Evolutionary conservation across 2,113 vertebrate species (phyloP), one percentile per base, ranked within the genome.

Genomic region (Diphyllodes magnificus): DNA sequence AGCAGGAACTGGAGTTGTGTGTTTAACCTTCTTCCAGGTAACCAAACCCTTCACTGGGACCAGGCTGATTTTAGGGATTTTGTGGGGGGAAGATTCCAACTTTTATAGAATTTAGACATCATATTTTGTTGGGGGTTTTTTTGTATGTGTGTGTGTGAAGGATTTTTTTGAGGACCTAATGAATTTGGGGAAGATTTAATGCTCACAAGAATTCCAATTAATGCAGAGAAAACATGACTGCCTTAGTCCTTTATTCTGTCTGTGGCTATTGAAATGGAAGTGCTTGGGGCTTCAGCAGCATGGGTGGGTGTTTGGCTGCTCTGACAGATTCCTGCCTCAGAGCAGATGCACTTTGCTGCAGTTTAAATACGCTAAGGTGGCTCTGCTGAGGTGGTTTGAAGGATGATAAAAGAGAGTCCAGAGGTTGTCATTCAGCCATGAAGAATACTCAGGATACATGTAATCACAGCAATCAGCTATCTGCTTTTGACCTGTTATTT

Each of bases 21-120:
- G 91, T 94, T 94, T 97, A 64, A 91, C 63, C 49, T 97, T 97
- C 27, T 96, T 95, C 71, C 98, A 98, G 98, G 98, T 98, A 98
- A 98, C 11, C 40, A 85, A 80, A 82, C 68, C 16, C 86, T 75
- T 88, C 93, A 54, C 35, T 86, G 51, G 39, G 63, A 82, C 40
- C 56, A 80, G 39, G 49, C 18, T 83, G 81, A 64, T 54, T 92
- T 66, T 82, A 40, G 54, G 40, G 44, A 76, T 61, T 90, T 83
- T 50, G 13, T 1, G 1, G 16, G 28, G 30, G 44, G 7, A 59
- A 22, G 12, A 23, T 37, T 72, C 76, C 23, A 44, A 13, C 15
- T 80, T 79, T 35, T 50, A 42, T 77, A 65, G 23, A 83, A 54
- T 50, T 54, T 65, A 79, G 16, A 57, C 7, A 24, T 69, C n/a